phyloP scores from a whole-genome alignment of 2,113 vertebrate species.

The Xenopus borealis region DNA sequence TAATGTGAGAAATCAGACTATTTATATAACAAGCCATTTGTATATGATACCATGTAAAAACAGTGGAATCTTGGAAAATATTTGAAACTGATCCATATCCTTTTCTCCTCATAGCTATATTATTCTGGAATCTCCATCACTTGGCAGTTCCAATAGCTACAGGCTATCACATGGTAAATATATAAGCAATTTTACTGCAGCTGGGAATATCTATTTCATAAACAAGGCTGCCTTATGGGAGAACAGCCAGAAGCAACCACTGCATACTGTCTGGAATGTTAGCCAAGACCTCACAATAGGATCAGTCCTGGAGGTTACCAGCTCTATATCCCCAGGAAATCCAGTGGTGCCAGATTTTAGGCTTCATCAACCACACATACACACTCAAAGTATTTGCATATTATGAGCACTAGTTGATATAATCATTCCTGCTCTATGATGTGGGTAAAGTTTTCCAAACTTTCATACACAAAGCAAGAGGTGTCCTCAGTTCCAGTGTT shows the following conservation, averaged over 20 bases:
- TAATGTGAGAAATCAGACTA: neutral
- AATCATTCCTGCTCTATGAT: neutral
- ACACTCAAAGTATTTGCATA: neutral
- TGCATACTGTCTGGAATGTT: neutral
- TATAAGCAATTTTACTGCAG: neutral
- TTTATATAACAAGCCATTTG: neutral
- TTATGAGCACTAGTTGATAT: neutral
- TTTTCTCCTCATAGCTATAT: neutral
- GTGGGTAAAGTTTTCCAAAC: neutral
- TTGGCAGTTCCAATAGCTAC: conserved; percentile 8
- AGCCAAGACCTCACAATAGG: conserved; percentile 11
- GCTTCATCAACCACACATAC: neutral
- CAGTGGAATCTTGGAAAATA: neutral
- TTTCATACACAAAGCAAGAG: neutral
- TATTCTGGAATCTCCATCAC: neutral
- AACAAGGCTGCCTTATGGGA: conserved; percentile 1
- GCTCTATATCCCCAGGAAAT: neutral
- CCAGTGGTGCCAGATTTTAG: neutral
- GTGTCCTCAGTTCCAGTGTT: too few relatives aligned
- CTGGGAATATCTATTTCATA: neutral
- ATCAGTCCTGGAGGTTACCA: neutral
- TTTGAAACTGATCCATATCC: neutral
- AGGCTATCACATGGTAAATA: conserved; percentile 2
- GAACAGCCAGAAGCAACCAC: conserved; percentile 1
- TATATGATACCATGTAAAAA: conserved; percentile 3